Evolutionary conservation across 2,113 vertebrate species (phyloP), one percentile per base, ranked within the genome.

Genomic region (Sinosuthora webbiana): DNA sequence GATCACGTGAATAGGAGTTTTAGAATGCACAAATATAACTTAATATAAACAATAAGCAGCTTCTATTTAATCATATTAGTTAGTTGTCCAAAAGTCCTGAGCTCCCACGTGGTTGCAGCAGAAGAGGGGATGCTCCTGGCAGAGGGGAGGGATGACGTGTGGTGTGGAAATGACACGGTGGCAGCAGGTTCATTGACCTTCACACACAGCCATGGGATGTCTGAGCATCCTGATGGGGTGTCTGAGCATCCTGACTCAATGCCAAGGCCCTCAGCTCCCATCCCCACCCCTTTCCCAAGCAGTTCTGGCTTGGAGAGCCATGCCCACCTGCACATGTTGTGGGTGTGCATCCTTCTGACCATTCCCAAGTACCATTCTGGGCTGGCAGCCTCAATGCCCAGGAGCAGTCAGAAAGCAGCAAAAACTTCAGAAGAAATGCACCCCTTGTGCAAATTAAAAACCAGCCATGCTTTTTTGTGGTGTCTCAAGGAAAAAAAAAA

Each of bases 71-170:
- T 18, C 53, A 55, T 55, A 31, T 31, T 19, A 19, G 7, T 55
- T 19, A 55, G 30, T 13, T 31, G 10, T 20, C 52, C 17, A 30
- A 30, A 17, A 18, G 52, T 30, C 52, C 52, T 53, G 27, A 53
- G 27, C 27, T 52, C 50, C 27, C 50, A 27, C 68, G 4, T 12
- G 18, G 49, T 11, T 52, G 41, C 44, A 94, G 42, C n/a, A 69
- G 42, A 69, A 37, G 37, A 57, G 59, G 19, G 17, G 22, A 4
- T 4, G 42, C 45, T 87, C 17, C 25, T 17, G 62, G 42, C 55
- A 20, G 41, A 5, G 13, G 14, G 3, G 7, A 83, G 55, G 62
- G 60, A 13, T 6, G 27, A 52, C 0, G 1, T 1, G 11, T 20
- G 35, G 25, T 42, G 65, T 56, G 67, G 81, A 69, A 89, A 65